Conservation (phyloP, 2,797 vertebrate genomes). For the Chaunax sp. region DNA sequence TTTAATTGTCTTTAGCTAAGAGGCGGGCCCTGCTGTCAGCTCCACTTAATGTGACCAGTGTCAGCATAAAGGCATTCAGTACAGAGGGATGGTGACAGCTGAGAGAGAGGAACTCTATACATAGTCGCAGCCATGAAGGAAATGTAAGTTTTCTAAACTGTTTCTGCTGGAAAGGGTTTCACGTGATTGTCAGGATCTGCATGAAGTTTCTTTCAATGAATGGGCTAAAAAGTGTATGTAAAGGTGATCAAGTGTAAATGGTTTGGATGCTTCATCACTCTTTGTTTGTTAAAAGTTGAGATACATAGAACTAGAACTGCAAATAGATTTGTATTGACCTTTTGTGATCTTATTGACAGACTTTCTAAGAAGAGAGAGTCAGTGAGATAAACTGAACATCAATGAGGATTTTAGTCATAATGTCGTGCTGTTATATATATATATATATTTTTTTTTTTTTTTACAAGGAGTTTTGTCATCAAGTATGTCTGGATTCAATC, state of each 20-base stretch:
- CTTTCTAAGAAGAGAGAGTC: constrained; percentile 2
- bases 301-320: background rate
- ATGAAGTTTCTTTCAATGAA: background rate
- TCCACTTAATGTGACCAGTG: constrained; percentile 74
- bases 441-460: background rate
- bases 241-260: no score
- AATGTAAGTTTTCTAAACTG: constrained; percentile 78
- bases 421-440: no score
- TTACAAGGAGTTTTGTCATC: constrained; percentile 11
- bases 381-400: background rate
- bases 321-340: background rate
- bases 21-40: constrained; percentile 77
- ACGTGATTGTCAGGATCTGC: background rate
- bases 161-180: constrained; percentile 23
- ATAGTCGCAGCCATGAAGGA: constrained; percentile 81
- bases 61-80: constrained; percentile 77
- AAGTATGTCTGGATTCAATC: constrained; percentile 46
- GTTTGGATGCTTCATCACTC: no score
- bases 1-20: constrained; percentile 83
- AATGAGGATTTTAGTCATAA: background rate
- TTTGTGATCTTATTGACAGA: constrained; percentile 6
- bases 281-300: constrained; percentile 17
- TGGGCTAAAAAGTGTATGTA: background rate
- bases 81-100: constrained; percentile 85
- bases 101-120: constrained; percentile 72